These are phyloP conservation scores for Phycodurus eques DNA, from an alignment of 2,113 vertebrate species.

Conservation along the genomic window DNA sequence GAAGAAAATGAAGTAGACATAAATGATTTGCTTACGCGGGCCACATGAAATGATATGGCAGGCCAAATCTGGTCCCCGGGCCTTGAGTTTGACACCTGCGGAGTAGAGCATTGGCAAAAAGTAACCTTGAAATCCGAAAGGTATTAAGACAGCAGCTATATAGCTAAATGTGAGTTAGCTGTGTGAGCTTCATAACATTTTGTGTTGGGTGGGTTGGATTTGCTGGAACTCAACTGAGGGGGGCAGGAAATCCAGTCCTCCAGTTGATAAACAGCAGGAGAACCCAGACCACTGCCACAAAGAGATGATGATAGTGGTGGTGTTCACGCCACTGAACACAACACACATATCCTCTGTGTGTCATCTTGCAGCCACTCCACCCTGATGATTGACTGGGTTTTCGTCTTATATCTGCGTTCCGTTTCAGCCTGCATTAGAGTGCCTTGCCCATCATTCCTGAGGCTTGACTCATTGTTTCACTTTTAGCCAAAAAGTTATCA, in stretches of 20 bases:
- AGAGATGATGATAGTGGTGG: background rate
- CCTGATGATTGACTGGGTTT: constrained; percentile 15
- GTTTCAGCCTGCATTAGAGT: background rate
- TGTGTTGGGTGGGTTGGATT: background rate
- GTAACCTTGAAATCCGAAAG: too few relatives aligned
- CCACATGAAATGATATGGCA: too few relatives aligned
- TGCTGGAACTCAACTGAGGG: background rate
- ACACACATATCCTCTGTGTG: constrained; percentile 3
- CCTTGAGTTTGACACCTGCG: too few relatives aligned
- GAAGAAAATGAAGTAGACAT: too few relatives aligned
- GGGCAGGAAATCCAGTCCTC: constrained; percentile 16
- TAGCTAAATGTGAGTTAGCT: too few relatives aligned
- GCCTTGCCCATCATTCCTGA: background rate
- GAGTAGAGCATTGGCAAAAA: too few relatives aligned
- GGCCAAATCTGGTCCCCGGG: too few relatives aligned
- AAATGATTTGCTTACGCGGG: too few relatives aligned
- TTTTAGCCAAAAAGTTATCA: background rate
- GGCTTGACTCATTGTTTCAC: background rate
- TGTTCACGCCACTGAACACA: background rate
- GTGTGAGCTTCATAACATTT: background rate
- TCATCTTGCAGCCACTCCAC: constrained; percentile 11
- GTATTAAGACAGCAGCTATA: too few relatives aligned
- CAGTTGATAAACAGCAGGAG: constrained; percentile 20
- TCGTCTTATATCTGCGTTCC: constrained; percentile 13
- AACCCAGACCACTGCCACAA: constrained; percentile 6